Conservation (phyloP, 2,888 invertebrate species). For the Malacosoma neustria region DNA sequence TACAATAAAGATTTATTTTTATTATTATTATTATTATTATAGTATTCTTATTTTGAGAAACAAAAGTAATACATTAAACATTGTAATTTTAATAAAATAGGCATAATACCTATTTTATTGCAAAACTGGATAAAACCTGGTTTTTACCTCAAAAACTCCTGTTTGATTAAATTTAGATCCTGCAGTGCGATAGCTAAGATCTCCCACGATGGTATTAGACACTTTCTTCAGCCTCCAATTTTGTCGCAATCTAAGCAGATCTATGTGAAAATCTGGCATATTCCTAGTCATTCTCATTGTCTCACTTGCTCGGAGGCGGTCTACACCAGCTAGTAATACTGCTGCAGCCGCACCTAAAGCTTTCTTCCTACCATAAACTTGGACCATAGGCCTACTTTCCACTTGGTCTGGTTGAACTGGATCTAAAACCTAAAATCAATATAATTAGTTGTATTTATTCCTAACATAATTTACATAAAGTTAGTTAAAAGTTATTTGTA, state of each 20-base stretch:
- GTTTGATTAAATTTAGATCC: slow-evolving; percentile 95
- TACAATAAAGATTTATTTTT: no score
- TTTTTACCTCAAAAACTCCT: slow-evolving; percentile 96
- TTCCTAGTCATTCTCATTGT: slow-evolving; percentile 81
- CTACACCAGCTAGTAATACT: slow-evolving; percentile 89
- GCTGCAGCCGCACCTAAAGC: slow-evolving; percentile 90
- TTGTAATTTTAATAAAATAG: no score
- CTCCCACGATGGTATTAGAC: slow-evolving; percentile 95
- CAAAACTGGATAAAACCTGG: no score
- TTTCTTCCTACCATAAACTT: slow-evolving; percentile 94
- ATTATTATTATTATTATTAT: no score
- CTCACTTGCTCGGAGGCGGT: slow-evolving; percentile 89
- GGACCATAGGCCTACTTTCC: slow-evolving; percentile 90
- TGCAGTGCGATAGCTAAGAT: slow-evolving; percentile 95
- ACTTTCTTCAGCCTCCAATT: slow-evolving; percentile 98
- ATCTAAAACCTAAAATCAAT: slow-evolving; percentile 77
- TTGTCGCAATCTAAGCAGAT: slow-evolving; percentile 89
- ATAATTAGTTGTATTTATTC: not conserved
- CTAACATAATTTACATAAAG: no score
- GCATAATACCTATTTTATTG: no score
- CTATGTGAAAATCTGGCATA: slow-evolving; percentile 94
- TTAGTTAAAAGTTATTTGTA: no score
- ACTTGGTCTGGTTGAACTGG: slow-evolving; percentile 89
- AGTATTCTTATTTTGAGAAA: no score
- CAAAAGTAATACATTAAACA: no score